Evolutionary conservation across 35 echinoderm and acorn worm species (phyloP).

Genomic region (Acanthaster planci): DNA sequence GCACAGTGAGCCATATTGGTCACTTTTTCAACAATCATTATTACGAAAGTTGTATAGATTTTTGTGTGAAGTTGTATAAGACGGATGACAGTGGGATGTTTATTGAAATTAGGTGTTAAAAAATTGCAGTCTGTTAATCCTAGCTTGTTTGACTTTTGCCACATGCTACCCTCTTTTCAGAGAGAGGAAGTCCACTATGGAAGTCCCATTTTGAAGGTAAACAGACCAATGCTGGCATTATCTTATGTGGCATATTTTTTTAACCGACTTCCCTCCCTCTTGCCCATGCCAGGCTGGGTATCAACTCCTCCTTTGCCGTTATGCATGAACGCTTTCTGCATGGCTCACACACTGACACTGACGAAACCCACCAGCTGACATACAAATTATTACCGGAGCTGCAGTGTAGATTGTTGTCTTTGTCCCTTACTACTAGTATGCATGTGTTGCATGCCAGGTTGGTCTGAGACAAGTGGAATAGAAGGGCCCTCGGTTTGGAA

Average conservation of each 20-base stretch:
- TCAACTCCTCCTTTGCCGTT: neutral
- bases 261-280: neutral
- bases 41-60: too few relatives aligned
- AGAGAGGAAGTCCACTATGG: slow-evolving; percentile 51
- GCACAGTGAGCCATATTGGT: too few relatives aligned
- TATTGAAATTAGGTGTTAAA: neutral
- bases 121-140: neutral
- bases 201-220: slow-evolving; percentile 55
- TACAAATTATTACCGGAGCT: too few relatives aligned
- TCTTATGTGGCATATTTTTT: slow-evolving; percentile 1
- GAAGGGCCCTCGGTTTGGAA: too few relatives aligned
- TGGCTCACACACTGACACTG: too few relatives aligned
- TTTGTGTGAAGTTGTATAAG: too few relatives aligned
- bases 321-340: neutral
- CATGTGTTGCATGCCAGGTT: too few relatives aligned
- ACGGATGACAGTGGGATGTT: neutral
- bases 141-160: slow-evolving; percentile 9
- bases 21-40: too few relatives aligned
- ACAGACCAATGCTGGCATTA: neutral
- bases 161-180: slow-evolving; percentile 44
- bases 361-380: too few relatives aligned
- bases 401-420: too few relatives aligned
- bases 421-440: too few relatives aligned
- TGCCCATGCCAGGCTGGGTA: neutral
- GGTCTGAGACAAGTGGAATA: too few relatives aligned